phyloP scores from a whole-genome alignment of 1,140 invertebrate genomes.

The Heliconius hewitsoni region DNA sequence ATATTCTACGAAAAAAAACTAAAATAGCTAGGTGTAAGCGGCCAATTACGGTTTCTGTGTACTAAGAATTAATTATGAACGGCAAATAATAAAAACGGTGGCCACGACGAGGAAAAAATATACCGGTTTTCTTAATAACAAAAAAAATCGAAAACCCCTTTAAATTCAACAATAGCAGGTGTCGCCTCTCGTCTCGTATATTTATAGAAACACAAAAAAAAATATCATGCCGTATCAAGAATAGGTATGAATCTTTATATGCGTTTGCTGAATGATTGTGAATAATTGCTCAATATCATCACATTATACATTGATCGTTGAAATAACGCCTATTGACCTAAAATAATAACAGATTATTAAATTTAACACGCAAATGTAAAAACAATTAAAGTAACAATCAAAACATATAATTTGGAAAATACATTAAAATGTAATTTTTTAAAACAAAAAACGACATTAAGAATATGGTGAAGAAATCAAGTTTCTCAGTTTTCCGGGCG shows the following conservation, averaged over 20 bases:
- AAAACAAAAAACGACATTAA: not conserved
- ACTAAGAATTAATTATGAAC: not conserved
- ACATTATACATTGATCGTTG: not conserved
- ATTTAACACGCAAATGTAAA: not conserved
- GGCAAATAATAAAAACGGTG: conserved; percentile 5
- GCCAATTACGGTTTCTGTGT: not conserved
- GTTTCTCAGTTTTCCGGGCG: conserved; percentile 19
- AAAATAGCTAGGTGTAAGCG: not conserved
- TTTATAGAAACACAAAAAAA: conserved; percentile 1
- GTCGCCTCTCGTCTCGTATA: not conserved
- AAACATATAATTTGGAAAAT: too few relatives aligned
- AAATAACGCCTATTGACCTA: not conserved
- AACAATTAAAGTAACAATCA: not conserved
- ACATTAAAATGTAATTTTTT: not conserved
- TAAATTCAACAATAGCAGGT: conserved; percentile 9
- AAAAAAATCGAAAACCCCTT: conserved; percentile 1
- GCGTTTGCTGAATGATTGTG: not conserved
- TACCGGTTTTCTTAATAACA: not conserved
- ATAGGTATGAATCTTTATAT: not conserved
- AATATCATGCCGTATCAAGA: not conserved
- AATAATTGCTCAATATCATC: not conserved
- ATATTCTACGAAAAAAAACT: not conserved
- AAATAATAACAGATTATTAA: not conserved
- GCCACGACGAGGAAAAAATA: not conserved
- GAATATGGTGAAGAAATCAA: not conserved